Percentiles rank a stretch among this genome's conserved stretches.
These are phyloP conservation scores for Ataeniobius toweri DNA, from an alignment of 2,797 vertebrate genomes.

Conservation along the genomic window DNA sequence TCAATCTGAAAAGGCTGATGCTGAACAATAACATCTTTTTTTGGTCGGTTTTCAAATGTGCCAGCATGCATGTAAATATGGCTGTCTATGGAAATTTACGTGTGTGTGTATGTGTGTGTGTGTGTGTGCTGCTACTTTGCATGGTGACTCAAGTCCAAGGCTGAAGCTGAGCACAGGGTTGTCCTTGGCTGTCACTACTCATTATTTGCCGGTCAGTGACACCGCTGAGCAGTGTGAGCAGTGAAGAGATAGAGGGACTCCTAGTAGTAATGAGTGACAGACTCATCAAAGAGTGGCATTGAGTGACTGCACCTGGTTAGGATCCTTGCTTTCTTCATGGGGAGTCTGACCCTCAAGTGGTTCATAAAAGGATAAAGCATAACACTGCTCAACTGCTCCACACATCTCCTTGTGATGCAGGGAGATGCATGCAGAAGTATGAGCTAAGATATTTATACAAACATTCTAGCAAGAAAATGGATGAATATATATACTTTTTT, in stretches of 20 bases:
- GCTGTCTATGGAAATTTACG: slow-evolving; percentile 20
- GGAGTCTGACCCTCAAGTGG: slow-evolving; percentile 31
- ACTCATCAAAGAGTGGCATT: slow-evolving; percentile 34
- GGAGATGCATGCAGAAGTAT: not conserved
- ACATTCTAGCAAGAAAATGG: slow-evolving; percentile 12
- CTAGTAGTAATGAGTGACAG: slow-evolving; percentile 65
- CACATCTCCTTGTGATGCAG: slow-evolving; percentile 17
- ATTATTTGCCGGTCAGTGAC: slow-evolving; percentile 66
- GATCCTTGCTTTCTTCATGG: slow-evolving; percentile 50
- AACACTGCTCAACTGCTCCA: slow-evolving; percentile 15
- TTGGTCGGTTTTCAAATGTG: slow-evolving; percentile 5
- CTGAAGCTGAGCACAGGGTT: slow-evolving; percentile 55
- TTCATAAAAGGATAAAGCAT: slow-evolving; percentile 29
- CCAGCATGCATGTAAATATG: not conserved
- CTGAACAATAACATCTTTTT: slow-evolving; percentile 11
- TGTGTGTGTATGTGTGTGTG: not conserved
- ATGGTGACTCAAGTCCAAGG: slow-evolving; percentile 66
- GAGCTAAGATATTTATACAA: slow-evolving; percentile 8
- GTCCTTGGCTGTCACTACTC: slow-evolving; percentile 76
- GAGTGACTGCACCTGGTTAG: slow-evolving; percentile 52
- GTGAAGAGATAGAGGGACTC: slow-evolving; percentile 52
- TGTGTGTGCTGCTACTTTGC: slow-evolving; percentile 44
- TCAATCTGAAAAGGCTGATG: slow-evolving; percentile 1
- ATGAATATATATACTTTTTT: slow-evolving; percentile 28
- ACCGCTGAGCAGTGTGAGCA: slow-evolving; percentile 69